Conservation (phyloP, 1,140 invertebrate genomes). For the Conopomorpha cramerella region DNA sequence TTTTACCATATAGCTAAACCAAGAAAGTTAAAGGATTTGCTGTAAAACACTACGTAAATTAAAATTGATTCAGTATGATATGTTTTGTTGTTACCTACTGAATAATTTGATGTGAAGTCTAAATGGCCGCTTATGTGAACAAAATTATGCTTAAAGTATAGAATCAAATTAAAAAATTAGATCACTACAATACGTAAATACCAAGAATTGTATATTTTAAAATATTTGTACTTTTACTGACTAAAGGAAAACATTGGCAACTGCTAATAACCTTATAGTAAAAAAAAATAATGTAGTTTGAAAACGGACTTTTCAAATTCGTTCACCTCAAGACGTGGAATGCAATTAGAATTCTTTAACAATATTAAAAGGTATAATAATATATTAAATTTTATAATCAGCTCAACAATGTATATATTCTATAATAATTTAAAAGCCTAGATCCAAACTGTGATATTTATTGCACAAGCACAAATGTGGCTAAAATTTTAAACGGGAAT, state of each 20-base stretch:
- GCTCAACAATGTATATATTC: constrained; percentile 64
- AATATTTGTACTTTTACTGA: constrained; percentile 65
- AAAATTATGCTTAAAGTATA: constrained; percentile 58
- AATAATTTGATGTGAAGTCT: constrained; percentile 45
- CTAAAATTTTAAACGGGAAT: constrained; percentile 57
- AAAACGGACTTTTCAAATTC: constrained; percentile 58
- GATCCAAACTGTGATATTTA: constrained; percentile 63
- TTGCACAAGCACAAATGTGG: constrained; percentile 64
- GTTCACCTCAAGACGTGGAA: constrained; percentile 61
- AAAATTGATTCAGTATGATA: constrained; percentile 51
- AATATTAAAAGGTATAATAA: constrained; percentile 64
- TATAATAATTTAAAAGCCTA: constrained; percentile 65
- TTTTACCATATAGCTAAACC: constrained; percentile 29
- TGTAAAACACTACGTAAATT: constrained; percentile 25
- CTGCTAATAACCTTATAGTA: constrained; percentile 60
- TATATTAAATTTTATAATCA: constrained; percentile 65
- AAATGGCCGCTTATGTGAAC: constrained; percentile 46
- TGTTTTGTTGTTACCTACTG: constrained; percentile 52
- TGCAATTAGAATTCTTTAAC: constrained; percentile 64
- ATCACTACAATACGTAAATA: constrained; percentile 62
- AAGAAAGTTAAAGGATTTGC: constrained; percentile 31
- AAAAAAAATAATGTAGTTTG: constrained; percentile 61
- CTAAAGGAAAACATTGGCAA: constrained; percentile 63
- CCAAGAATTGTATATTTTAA: constrained; percentile 62
- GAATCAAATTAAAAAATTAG: constrained; percentile 52